Evolutionary conservation across 2,888 invertebrate species (phyloP).

Genomic region (Icerya purchasi): DNA sequence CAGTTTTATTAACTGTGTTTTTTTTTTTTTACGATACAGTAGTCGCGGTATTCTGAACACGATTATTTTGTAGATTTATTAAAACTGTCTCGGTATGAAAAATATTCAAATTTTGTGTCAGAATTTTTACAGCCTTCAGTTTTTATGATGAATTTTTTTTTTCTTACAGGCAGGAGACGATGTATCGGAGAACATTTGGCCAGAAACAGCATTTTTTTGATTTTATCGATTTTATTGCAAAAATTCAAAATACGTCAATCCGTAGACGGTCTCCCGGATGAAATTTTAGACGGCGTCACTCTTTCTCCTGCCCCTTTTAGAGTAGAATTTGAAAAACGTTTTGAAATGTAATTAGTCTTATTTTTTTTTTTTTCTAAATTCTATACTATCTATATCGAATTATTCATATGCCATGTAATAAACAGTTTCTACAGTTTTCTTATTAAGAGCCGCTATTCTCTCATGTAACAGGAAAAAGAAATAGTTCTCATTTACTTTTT

Average conservation of each 20-base stretch:
- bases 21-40: too few species aligned
- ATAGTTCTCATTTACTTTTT: too few species aligned
- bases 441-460: too few species aligned
- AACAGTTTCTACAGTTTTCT: too few species aligned
- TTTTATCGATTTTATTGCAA: slow-evolving; percentile 19
- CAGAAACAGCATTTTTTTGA: slow-evolving; percentile 36
- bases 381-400: too few species aligned
- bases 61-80: too few species aligned
- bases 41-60: too few species aligned
- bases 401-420: too few species aligned
- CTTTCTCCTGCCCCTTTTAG: slow-evolving; percentile 14
- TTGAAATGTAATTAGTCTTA: neutral
- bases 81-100: too few species aligned
- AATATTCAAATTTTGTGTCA: slow-evolving; percentile 23
- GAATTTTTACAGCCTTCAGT: slow-evolving; percentile 28
- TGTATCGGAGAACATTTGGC: slow-evolving; percentile 42
- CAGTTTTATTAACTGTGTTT: too few species aligned
- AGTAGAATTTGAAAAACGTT: slow-evolving; percentile 12
- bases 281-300: slow-evolving; percentile 13
- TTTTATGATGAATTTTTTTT: slow-evolving; percentile 5
- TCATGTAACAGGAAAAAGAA: too few species aligned
- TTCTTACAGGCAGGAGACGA: slow-evolving; percentile 34
- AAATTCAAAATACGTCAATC: slow-evolving; percentile 9
- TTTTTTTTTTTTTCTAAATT: too few species aligned
- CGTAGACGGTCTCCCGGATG: slow-evolving; percentile 6